Evolutionary conservation across 2,113 vertebrate species (phyloP), one percentile per base, ranked within the genome.

Genomic region (Podarcis cretensis): DNA sequence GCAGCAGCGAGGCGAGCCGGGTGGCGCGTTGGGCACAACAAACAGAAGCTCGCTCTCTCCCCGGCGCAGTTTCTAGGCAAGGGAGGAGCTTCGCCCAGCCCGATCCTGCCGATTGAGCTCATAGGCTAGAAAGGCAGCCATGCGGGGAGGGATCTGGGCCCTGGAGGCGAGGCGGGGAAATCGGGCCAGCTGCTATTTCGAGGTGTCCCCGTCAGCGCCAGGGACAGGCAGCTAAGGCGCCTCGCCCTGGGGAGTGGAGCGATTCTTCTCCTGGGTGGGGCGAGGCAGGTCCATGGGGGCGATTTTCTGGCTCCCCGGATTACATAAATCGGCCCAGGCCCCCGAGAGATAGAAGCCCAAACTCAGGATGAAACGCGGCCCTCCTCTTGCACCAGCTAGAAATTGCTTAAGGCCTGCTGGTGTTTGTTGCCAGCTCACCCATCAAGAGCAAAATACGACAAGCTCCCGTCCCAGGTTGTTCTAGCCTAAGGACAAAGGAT

Each of bases 21-120:
- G 66, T 73, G 54, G 71, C 30, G 69, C 68, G 96, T 97, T 97
- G 96, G 97, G 96, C 96, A 95, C 96, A 97, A 96, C 96, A 97
- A 95, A 94, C 94, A 94, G 95, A 94, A 81, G 81, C 81, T 3
- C 95, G 95, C 94, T 87, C 81, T 10, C 95, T 95, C 94, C 87
- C 95, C 95, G 95, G 96, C 94, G 94, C 96, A 94, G 97, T 97
- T 96, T 97, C 97, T 96, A 63, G 59, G 59, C 59, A 63, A 63
- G 59, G 59, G 59, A 63, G 59, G 59, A 63, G 59, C 18, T 20
- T 63, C 13, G 59, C 59, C 59, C 48, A 54, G 48, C 48, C 48
- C 48, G 48, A 54, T 2, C 48, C 48, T 54, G 48, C 48, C 48
- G 48, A 54, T 54, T 54, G 48, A 12, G 48, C 48, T 54, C 48